phyloP scores from a whole-genome alignment of 2,888 invertebrate species.

The Tridacna gigas region DNA sequence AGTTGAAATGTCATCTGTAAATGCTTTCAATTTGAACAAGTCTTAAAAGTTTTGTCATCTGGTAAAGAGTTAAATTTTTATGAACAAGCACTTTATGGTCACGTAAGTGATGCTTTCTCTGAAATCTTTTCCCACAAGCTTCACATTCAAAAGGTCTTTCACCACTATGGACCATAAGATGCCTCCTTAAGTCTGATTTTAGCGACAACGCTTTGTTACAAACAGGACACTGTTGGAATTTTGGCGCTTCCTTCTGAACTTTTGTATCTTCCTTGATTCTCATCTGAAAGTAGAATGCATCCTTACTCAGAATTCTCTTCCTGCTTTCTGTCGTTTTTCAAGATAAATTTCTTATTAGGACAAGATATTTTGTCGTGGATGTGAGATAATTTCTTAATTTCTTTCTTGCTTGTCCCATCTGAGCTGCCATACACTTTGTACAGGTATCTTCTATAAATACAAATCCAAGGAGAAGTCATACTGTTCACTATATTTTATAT shows the following conservation, averaged over 20 bases:
- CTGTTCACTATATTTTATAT: neutral
- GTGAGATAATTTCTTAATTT: no score
- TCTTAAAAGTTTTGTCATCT: no score
- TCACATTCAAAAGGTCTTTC: slow-evolving; percentile 16
- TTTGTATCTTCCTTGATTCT: neutral
- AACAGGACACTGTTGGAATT: neutral
- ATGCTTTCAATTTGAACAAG: no score
- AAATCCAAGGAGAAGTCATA: no score
- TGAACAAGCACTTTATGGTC: neutral
- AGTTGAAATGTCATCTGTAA: no score
- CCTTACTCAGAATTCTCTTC: neutral
- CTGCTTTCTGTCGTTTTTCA: neutral
- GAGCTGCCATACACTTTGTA: no score
- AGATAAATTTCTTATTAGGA: neutral
- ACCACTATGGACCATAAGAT: slow-evolving; percentile 18
- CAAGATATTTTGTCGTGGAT: no score
- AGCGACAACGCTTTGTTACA: neutral
- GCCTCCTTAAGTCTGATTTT: slow-evolving; percentile 5
- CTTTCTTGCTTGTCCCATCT: no score
- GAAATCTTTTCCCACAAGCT: slow-evolving; percentile 9
- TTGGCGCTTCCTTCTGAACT: neutral
- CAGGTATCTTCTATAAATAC: no score
- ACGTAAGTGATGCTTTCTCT: neutral
- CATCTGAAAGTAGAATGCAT: neutral
- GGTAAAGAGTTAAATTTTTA: neutral